A percentile compares a stretch with the other conserved stretches of the same genome.
phyloP scores from a whole-genome alignment of 2,888 invertebrate genomes.

The Colletes collaris region DNA sequence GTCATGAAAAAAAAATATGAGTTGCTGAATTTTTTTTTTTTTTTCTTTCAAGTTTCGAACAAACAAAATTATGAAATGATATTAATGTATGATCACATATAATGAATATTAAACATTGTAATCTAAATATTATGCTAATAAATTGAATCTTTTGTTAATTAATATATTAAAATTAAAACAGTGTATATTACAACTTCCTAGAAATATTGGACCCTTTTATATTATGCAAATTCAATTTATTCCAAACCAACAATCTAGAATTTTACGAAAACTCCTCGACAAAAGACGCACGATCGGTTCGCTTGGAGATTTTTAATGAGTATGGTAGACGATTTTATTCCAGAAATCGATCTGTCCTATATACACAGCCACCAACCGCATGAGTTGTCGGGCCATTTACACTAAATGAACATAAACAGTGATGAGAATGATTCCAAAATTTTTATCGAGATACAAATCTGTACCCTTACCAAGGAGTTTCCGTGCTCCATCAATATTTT shows the following conservation, averaged over 20 bases:
- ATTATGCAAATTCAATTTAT: slow-evolving; percentile 7
- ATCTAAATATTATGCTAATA: neutral
- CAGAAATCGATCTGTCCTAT: too few species aligned
- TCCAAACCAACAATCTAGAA: neutral
- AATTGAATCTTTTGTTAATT: slow-evolving; percentile 9
- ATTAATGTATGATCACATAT: neutral
- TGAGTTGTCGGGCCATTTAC: too few species aligned
- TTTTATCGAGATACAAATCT: too few species aligned
- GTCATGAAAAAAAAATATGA: neutral
- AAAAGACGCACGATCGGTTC: too few species aligned
- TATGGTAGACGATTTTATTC: too few species aligned
- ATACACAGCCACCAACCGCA: too few species aligned
- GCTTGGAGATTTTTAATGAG: too few species aligned
- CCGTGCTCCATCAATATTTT: too few species aligned
- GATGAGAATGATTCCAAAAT: too few species aligned
- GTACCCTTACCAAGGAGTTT: too few species aligned
- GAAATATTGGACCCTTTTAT: slow-evolving; percentile 45
- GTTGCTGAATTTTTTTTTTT: neutral
- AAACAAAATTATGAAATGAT: slow-evolving; percentile 1
- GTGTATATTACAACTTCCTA: slow-evolving; percentile 15
- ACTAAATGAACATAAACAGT: too few species aligned
- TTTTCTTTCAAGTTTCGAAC: slow-evolving; percentile 7
- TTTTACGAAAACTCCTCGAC: neutral
- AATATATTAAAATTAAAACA: slow-evolving; percentile 15
- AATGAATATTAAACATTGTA: neutral